These are phyloP conservation scores for Dynastes hyllus DNA, from an alignment of 2,888 invertebrate species.

Conservation along the genomic window DNA sequence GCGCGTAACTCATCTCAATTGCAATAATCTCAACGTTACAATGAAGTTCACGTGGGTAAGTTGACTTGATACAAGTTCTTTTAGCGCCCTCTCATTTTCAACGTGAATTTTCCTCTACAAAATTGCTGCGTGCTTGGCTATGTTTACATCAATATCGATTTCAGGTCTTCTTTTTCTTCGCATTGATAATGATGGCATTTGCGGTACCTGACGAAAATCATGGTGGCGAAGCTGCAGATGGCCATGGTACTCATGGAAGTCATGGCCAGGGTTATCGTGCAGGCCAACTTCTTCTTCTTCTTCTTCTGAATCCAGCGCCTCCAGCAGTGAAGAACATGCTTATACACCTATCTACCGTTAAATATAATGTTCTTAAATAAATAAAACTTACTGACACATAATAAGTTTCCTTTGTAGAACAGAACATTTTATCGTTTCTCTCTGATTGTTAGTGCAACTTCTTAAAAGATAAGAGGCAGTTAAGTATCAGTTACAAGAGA, in stretches of 20 bases:
- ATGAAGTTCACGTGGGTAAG: slow-evolving; percentile 40
- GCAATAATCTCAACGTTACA: background rate
- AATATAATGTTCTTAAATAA: background rate
- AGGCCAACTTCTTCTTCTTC: background rate
- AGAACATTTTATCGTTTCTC: too few species aligned
- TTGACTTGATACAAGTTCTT: background rate
- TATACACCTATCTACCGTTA: background rate
- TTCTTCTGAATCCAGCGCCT: background rate
- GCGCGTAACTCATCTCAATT: background rate
- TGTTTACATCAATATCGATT: background rate
- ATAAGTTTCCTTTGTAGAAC: too few species aligned
- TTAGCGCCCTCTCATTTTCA: background rate
- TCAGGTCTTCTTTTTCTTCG: slow-evolving; percentile 20
- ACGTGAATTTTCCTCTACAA: background rate
- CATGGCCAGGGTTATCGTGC: background rate
- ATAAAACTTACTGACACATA: too few species aligned
- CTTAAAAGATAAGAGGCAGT: too few species aligned
- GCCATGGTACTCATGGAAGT: slow-evolving; percentile 17
- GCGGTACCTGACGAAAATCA: slow-evolving; percentile 16
- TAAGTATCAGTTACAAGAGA: too few species aligned
- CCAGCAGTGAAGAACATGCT: slow-evolving; percentile 9
- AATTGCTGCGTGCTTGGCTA: background rate
- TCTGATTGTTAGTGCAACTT: too few species aligned
- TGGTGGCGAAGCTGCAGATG: slow-evolving; percentile 29
- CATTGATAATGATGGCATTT: slow-evolving; percentile 25